These are phyloP conservation scores for Ranitomeya variabilis DNA, from an alignment of 2,113 vertebrate genomes.

Conservation along the genomic window DNA sequence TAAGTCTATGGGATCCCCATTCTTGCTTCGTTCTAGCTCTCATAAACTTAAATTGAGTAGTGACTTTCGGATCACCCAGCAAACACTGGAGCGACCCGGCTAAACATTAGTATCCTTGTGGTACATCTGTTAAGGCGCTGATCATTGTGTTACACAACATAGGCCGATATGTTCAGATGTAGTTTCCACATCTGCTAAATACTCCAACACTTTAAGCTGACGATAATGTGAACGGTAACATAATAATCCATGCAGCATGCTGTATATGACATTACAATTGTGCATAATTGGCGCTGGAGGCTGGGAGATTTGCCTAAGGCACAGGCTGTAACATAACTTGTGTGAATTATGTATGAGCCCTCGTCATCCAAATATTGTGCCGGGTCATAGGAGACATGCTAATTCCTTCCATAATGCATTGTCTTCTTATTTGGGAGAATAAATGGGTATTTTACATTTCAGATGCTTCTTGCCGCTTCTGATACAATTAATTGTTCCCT, in stretches of 20 bases:
- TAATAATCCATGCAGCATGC: neutral
- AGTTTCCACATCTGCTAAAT: neutral
- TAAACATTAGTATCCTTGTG: too few species aligned
- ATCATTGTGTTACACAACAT: neutral
- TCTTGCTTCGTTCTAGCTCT: too few species aligned
- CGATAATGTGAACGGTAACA: neutral
- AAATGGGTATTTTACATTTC: neutral
- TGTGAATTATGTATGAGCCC: slow-evolving; percentile 11
- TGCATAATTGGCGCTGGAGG: neutral
- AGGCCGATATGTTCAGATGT: neutral
- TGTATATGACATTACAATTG: neutral
- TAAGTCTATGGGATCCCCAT: too few species aligned
- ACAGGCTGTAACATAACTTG: neutral
- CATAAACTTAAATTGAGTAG: too few species aligned
- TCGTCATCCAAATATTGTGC: neutral
- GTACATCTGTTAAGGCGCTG: neutral
- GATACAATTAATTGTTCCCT: neutral
- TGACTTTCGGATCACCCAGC: too few species aligned
- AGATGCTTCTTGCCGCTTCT: neutral
- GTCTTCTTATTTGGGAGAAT: neutral
- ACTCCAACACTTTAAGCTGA: neutral
- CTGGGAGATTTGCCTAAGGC: neutral
- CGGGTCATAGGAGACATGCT: neutral
- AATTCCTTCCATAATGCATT: neutral
- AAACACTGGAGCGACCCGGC: too few species aligned